phyloP scores from a whole-genome alignment of 2,113 vertebrate species.

The Hemichromis elongatus region DNA sequence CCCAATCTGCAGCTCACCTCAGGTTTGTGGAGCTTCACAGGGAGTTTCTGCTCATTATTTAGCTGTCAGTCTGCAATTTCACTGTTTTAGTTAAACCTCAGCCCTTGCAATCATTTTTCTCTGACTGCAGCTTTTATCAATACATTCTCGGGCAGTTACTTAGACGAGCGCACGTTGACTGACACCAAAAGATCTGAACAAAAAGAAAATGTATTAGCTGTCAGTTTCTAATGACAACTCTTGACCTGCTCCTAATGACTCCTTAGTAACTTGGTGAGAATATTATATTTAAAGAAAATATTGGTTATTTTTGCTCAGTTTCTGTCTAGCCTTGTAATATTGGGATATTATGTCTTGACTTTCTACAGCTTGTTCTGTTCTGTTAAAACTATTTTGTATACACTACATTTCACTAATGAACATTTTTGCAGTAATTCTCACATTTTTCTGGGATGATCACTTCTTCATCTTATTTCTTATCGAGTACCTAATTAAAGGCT shows the following conservation, averaged over 20 bases:
- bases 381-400: background rate
- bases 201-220: background rate
- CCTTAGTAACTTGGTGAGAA: background rate
- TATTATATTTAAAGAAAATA: background rate
- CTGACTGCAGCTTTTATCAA: background rate
- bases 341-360: background rate
- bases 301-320: background rate
- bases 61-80: background rate
- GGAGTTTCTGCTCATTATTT: background rate
- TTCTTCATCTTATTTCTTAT: background rate
- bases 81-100: background rate
- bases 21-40: background rate
- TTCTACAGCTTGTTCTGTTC: background rate
- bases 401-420: background rate
- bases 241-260: background rate
- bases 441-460: background rate
- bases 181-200: background rate
- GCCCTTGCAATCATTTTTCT: background rate
- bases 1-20: background rate
- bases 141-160: background rate
- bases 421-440: background rate
- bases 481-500: background rate
- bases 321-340: background rate
- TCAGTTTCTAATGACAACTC: background rate
- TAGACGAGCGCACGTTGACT: background rate